These are phyloP conservation scores for Synaphobranchus kaupii DNA, from an alignment of 2,797 vertebrate species.

Conservation along the genomic window DNA sequence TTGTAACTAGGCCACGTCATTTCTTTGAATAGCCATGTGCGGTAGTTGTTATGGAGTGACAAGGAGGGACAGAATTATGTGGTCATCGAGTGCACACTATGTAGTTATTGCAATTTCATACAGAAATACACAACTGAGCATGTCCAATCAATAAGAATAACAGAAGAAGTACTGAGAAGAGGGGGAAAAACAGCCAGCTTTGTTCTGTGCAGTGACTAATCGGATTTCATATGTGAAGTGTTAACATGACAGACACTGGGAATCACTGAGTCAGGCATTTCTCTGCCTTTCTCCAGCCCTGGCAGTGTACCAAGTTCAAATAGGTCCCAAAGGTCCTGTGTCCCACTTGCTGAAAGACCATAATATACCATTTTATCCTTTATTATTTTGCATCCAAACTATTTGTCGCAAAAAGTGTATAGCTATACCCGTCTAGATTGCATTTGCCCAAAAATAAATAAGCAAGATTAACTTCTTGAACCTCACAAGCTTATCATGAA, in stretches of 20 bases:
- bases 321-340: neutral
- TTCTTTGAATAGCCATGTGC: neutral
- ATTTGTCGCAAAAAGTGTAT: neutral
- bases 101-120: neutral
- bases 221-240: neutral
- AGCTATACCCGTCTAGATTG: neutral
- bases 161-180: neutral
- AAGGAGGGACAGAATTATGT: neutral
- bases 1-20: too few relatives aligned
- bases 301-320: neutral
- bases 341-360: neutral
- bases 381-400: neutral
- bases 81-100: neutral
- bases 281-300: neutral
- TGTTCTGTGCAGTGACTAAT: neutral
- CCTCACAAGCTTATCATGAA: neutral
- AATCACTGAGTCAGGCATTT: neutral
- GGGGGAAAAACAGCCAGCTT: neutral
- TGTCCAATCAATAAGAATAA: neutral
- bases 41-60: neutral
- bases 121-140: neutral
- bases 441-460: neutral
- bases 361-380: neutral
- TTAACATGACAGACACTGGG: neutral
- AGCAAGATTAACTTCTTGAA: neutral